Base-by-base conservation (phyloP, 2,113 vertebrate species). In the Datnioides undecimradiatus region DNA sequence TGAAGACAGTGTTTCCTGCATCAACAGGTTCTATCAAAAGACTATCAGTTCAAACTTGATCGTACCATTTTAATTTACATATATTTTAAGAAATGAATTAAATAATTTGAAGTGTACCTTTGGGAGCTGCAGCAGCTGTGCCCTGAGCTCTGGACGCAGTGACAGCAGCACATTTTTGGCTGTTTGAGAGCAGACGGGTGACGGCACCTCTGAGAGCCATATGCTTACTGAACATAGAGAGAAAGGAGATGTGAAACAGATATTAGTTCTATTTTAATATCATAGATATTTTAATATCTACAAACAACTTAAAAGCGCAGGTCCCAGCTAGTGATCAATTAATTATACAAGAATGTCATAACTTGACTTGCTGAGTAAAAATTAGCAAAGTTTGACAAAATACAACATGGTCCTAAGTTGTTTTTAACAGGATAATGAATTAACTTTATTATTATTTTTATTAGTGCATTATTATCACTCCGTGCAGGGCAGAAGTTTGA, bases 171-270 rank as follows among this genome's bases (percentile, higher is more conserved):
- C 88, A 80, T 75, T 83, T 92, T 11, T 84, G 86, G 21, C 85
- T 59, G 79, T 79, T 81, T 59, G 68, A 74, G 17, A 95, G 82
- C 13, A 95, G 85, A 62, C 83, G 76, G 43, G 77, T 72, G 27
- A 82, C 65, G 33, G 76, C 55, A 67, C 88, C 78, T 79, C 93
- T 92, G 65, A 95, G 84, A 62, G 94, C 93, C 94, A 95, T 96
- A 1, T 62, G 19, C 73, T 57, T 41, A 16, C 76, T 82, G 23
- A 25, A 64, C 4, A 45, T 8, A 7, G 16, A 23, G 12, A n/a
- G 45, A n/a, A 67, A 71, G 7, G 14, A 49, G 29, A 43, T 17
- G 0, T 11, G 0, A 41, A 7, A 71, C 0, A 17, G 17, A 17
- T 34, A 5, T 49, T 14, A n/a, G n/a, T n/a, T n/a, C n/a, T n/a